These are phyloP conservation scores for Centropus unirufus DNA, from an alignment of 2,113 vertebrate genomes.

Conservation along the genomic window DNA sequence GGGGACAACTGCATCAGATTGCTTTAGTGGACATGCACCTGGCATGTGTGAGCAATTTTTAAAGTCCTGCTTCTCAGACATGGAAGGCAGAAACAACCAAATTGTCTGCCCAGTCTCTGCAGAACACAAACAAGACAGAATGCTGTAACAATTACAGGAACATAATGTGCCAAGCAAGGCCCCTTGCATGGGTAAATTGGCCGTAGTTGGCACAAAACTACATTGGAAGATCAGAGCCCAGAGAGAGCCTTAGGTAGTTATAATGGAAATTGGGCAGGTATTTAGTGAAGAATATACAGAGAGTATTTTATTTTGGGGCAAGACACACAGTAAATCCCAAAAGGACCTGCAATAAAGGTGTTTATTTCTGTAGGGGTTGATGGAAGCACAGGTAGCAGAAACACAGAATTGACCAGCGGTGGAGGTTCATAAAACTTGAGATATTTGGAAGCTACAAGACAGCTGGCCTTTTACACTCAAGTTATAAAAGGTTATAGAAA, in stretches of 20 bases:
- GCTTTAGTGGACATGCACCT: not conserved
- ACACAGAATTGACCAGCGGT: not conserved
- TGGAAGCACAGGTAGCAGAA: not conserved
- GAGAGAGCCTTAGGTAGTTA: not conserved
- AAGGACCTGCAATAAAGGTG: not conserved
- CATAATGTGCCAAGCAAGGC: not conserved
- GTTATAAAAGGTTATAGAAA: not conserved
- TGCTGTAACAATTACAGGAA: not conserved
- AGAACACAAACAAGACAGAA: not conserved
- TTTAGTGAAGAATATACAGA: not conserved
- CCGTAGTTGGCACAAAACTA: not conserved
- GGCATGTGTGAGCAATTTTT: not conserved
- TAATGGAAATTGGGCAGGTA: not conserved
- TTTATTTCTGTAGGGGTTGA: not conserved
- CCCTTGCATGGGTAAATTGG: not conserved
- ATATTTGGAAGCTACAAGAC: not conserved
- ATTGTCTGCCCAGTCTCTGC: not conserved
- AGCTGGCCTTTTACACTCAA: not conserved
- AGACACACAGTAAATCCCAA: not conserved
- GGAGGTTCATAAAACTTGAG: not conserved
- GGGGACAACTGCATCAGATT: not conserved
- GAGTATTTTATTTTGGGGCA: not conserved
- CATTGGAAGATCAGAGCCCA: not conserved
- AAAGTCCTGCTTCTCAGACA: not conserved
- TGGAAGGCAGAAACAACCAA: not conserved